Conservation (phyloP, 2,113 vertebrate species). For the Vimba vimba region DNA sequence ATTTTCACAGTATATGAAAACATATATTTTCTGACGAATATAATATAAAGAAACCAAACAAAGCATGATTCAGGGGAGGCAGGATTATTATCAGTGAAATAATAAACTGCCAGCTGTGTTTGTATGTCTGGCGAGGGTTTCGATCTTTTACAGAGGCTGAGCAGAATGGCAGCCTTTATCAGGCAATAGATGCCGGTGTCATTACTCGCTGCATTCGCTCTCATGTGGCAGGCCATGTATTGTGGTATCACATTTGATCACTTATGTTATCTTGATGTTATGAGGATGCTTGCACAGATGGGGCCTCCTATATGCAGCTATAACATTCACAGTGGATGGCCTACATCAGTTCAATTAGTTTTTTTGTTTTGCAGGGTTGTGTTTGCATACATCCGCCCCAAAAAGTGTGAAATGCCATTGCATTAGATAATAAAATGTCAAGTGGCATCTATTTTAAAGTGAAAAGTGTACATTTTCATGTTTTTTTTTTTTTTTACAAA, state of each 20-base stretch:
- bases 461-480: not conserved
- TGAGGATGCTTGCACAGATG: conserved; percentile 14
- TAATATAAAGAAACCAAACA: not conserved
- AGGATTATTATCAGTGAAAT: conserved; percentile 13
- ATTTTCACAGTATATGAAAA: not conserved
- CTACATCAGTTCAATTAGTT: not conserved
- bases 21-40: not conserved
- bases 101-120: conserved; percentile 19
- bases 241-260: conserved; percentile 34
- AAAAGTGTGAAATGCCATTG: not conserved
- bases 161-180: conserved; percentile 1
- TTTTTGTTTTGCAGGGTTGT: not conserved
- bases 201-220: conserved; percentile 2
- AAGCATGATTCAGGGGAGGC: not conserved
- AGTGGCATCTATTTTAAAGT: not conserved
- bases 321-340: not conserved
- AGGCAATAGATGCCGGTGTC: conserved; percentile 6
- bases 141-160: not conserved
- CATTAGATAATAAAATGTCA: not conserved
- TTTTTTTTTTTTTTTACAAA: too few species aligned
- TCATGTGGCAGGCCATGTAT: not conserved
- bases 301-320: conserved; percentile 4
- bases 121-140: not conserved
- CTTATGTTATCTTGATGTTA: conserved; percentile 22
- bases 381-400: not conserved